Evolutionary conservation across 2,797 vertebrate species (phyloP), one percentile per base, ranked within the genome.

Genomic region (Acomys russatus): DNA sequence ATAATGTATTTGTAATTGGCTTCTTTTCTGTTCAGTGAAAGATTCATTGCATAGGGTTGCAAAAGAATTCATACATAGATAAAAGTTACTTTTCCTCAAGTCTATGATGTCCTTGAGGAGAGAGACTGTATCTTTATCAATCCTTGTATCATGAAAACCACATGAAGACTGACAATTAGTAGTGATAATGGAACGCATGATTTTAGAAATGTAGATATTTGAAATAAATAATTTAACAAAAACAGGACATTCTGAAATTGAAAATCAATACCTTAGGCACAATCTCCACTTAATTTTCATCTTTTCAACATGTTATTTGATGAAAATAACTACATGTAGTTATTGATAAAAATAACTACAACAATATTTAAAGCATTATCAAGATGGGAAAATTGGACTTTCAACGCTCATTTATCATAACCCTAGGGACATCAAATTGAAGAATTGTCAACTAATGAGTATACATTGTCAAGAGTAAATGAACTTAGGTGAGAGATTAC

Each of bases 251-350:
- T 77, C 10, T 85, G 33, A 49, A 14, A 59, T 35, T 64, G 66
- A 91, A 56, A 94, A 76, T n/a, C 38, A 92, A 35, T 91, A 12
- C 1, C 59, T 94, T 92, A 78, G 20, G 51, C 10, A 74, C 71
- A 49, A 44, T 51, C 63, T 25, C 1, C n/a, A 56, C 63, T 59
- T 79, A 88, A 33, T 85, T 68, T 61, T 77, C 20, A 25, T 80
- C 33, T 59, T 28, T 66, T 85, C 18, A 87, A 82, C 10, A 15
- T 66, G 56, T 59, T 17, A 64, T 44, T 11, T 90, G 35, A 68
- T 12, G 56, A 25, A 2, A 61, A 54, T 74, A 91, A 61, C 33
- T 59, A 86, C 3, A 91, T 44, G 44, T 44, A 44, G 9, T 33
- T 74, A 64, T 11, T 90, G 35, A 68, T 12, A 63, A 25, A 2